phyloP scores from a whole-genome alignment of 2,797 vertebrate species.

The Notolabrus celidotus region DNA sequence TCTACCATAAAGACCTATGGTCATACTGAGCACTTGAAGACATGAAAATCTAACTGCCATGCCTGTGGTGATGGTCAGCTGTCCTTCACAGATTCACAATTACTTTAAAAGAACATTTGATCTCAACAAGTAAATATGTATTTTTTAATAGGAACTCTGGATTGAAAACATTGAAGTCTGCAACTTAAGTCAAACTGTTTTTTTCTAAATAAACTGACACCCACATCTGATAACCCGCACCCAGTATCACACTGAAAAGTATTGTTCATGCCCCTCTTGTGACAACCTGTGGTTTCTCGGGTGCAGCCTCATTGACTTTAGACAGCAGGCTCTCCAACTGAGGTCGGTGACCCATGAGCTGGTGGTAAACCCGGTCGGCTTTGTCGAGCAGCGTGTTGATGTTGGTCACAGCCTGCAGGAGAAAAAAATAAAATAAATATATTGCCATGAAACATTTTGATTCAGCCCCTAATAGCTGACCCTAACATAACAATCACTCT shows the following conservation, averaged over 20 bases:
- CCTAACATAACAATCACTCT: not conserved
- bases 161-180: too few species aligned
- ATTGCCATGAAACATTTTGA: not conserved
- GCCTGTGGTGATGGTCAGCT: too few species aligned
- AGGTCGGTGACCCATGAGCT: conserved; percentile 97
- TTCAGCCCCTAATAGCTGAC: not conserved
- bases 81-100: too few species aligned
- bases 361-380: conserved; percentile 98
- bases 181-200: too few species aligned
- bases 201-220: not conserved
- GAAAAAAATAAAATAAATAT: not conserved
- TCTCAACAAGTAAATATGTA: too few species aligned
- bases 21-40: too few species aligned
- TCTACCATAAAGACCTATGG: too few species aligned
- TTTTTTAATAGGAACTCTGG: too few species aligned
- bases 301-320: conserved; percentile 98
- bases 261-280: not conserved
- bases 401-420: conserved; percentile 94
- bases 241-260: not conserved
- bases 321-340: conserved; percentile 96
- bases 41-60: too few species aligned
- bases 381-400: conserved; percentile 98
- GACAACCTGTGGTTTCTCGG: conserved; percentile 97
- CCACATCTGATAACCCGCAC: not conserved
- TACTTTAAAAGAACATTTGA: too few species aligned